A percentile compares a stretch with the other conserved stretches of the same genome.
These are phyloP conservation scores for Apoda limacodes DNA, from an alignment of 2,888 invertebrate genomes.

Conservation along the genomic window DNA sequence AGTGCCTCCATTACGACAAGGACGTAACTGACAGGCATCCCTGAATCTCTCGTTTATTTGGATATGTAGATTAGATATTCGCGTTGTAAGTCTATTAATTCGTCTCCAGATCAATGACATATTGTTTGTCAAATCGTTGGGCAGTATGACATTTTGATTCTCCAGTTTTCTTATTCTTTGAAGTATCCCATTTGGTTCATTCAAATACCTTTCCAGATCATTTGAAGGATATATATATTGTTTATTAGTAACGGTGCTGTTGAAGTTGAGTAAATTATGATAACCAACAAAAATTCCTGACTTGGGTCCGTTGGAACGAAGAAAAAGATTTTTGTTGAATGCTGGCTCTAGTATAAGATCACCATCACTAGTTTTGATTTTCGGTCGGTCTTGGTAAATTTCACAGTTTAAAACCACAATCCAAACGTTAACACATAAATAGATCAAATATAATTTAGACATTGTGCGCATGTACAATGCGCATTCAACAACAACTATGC, in stretches of 20 bases:
- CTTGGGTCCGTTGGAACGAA: slow-evolving; percentile 76
- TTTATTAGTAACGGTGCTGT: slow-evolving; percentile 41
- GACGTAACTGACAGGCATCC: slow-evolving; percentile 78
- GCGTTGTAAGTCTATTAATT: slow-evolving; percentile 38
- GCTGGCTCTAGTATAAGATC: slow-evolving; percentile 85
- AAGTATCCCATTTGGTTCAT: slow-evolving; percentile 29
- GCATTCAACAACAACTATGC: no score
- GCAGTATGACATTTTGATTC: no score
- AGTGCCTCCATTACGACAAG: slow-evolving; percentile 86
- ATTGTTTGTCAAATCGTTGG: no score
- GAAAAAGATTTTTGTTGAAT: slow-evolving; percentile 80
- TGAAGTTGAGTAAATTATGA: slow-evolving; percentile 72
- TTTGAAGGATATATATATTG: slow-evolving; percentile 15
- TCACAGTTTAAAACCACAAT: slow-evolving; percentile 47
- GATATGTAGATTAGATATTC: slow-evolving; percentile 48
- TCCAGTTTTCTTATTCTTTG: slow-evolving; percentile 39
- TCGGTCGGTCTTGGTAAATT: slow-evolving; percentile 73
- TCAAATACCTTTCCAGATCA: slow-evolving; percentile 18
- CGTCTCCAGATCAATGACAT: slow-evolving; percentile 33
- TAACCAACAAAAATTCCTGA: slow-evolving; percentile 76
- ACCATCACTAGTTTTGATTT: slow-evolving; percentile 74
- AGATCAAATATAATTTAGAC: no score
- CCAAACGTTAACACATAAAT: no score
- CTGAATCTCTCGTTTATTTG: slow-evolving; percentile 51
- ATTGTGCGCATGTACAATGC: no score